A percentile compares a stretch with the other conserved stretches of the same genome.
These are phyloP conservation scores for Saturnia pavonia DNA, from an alignment of 2,888 invertebrate genomes.

Conservation along the genomic window DNA sequence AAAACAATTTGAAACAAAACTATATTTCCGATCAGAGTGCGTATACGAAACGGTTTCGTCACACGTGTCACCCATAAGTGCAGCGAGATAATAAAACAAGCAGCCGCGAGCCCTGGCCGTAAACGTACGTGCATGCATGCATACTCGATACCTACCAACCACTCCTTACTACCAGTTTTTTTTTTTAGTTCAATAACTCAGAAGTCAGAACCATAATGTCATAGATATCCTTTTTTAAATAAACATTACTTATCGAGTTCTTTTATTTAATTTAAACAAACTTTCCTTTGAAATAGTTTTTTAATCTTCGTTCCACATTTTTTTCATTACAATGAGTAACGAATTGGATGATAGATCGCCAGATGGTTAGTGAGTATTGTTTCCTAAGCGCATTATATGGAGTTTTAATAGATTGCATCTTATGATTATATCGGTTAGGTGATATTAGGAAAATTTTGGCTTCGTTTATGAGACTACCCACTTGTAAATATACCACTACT, in stretches of 20 bases:
- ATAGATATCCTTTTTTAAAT: slow-evolving; percentile 32
- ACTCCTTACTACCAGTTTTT: neutral
- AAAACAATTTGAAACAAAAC: neutral
- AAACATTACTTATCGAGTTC: slow-evolving; percentile 21
- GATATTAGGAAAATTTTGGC: too few species aligned
- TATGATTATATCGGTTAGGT: too few species aligned
- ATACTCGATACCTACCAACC: neutral
- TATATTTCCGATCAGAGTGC: slow-evolving; percentile 8
- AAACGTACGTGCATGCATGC: slow-evolving; percentile 15
- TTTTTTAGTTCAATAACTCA: slow-evolving; percentile 24
- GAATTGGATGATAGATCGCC: neutral
- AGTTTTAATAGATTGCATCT: neutral
- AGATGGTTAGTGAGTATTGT: neutral
- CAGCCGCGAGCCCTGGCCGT: neutral
- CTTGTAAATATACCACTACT: too few species aligned
- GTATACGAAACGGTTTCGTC: slow-evolving; percentile 20
- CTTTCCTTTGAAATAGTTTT: neutral
- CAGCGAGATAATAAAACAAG: slow-evolving; percentile 47
- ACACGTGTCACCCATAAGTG: slow-evolving; percentile 60
- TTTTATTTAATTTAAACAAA: slow-evolving; percentile 4
- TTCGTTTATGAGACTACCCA: too few species aligned
- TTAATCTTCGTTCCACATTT: neutral
- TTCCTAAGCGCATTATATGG: neutral
- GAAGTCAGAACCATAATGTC: slow-evolving; percentile 34
- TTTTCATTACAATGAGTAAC: slow-evolving; percentile 1